phyloP scores from a whole-genome alignment of 2,113 vertebrate species.

The Oryzias celebensis region DNA sequence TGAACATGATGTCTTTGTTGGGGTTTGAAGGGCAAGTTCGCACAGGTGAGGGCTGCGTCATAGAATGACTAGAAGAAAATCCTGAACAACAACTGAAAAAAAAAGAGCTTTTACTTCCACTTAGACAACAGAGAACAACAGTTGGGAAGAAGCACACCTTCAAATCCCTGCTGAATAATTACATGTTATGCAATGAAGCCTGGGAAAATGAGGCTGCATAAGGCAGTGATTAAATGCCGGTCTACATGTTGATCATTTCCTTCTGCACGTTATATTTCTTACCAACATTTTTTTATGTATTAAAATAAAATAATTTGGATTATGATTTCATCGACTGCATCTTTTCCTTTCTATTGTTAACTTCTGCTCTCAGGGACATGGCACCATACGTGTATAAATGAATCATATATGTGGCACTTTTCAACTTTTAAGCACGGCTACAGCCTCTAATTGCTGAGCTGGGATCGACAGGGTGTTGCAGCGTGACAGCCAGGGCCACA shows the following conservation, averaged over 20 bases:
- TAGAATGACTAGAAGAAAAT: neutral
- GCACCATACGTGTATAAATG: slow-evolving; percentile 9
- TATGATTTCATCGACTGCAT: slow-evolving; percentile 7
- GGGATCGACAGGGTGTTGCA: slow-evolving; percentile 37
- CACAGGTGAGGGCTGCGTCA: slow-evolving; percentile 33
- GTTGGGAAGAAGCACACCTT: slow-evolving; percentile 18
- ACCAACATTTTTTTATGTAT: neutral
- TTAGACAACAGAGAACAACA: slow-evolving; percentile 17
- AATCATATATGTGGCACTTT: slow-evolving; percentile 19
- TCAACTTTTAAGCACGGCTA: slow-evolving; percentile 10
- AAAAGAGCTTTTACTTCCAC: neutral
- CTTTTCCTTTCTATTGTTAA: neutral
- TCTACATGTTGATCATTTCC: slow-evolving; percentile 14
- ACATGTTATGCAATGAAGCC: slow-evolving; percentile 35
- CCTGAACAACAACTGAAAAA: slow-evolving; percentile 4
- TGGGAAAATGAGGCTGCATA: neutral
- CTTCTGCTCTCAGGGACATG: neutral
- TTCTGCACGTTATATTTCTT: slow-evolving; percentile 11
- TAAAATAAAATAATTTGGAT: neutral
- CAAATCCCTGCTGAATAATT: slow-evolving; percentile 10
- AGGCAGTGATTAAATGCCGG: slow-evolving; percentile 15
- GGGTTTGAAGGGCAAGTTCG: slow-evolving; percentile 25
- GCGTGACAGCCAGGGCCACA: slow-evolving; percentile 16
- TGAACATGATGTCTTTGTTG: slow-evolving; percentile 3
- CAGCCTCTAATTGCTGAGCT: slow-evolving; percentile 38